Percentiles rank a stretch among this genome's conserved stretches.
Evolutionary conservation across 2,113 vertebrate genomes (phyloP).

Genomic region (Malurus alboscapulatus): DNA sequence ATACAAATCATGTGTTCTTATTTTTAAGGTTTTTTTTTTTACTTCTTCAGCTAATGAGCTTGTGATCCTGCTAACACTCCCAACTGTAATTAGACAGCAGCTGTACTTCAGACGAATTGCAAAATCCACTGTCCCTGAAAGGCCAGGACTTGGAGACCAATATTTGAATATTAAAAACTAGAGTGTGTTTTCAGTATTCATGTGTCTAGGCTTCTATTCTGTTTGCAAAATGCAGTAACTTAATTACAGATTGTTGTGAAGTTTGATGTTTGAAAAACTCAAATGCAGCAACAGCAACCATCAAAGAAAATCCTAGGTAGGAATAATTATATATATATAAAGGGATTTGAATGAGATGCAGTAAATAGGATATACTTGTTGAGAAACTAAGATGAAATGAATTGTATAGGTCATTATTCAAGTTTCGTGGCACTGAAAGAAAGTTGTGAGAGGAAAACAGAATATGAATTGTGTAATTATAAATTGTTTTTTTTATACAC

Average conservation of each 20-base stretch:
- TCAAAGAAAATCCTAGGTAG: constrained; percentile 21
- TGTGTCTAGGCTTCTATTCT: constrained; percentile 3
- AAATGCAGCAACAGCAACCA: not conserved
- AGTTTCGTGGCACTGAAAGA: not conserved
- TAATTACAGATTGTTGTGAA: constrained; percentile 53
- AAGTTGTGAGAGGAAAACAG: not conserved
- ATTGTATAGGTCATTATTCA: not conserved
- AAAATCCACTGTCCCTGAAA: constrained; percentile 6
- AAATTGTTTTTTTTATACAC: not conserved
- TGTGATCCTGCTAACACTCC: not conserved
- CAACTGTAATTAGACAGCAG: not conserved
- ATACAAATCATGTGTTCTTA: not conserved
- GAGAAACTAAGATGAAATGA: not conserved
- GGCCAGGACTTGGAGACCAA: not conserved
- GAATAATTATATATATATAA: not conserved
- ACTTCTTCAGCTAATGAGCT: not conserved
- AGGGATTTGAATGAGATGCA: not conserved
- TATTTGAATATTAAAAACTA: constrained; percentile 33
- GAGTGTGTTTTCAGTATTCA: constrained; percentile 1
- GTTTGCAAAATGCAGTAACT: constrained; percentile 14
- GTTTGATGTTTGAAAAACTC: constrained; percentile 5
- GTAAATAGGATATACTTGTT: not conserved
- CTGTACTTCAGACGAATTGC: not conserved
- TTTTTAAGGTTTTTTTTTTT: not conserved
- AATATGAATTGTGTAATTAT: not conserved